A percentile compares a stretch with the other conserved stretches of the same genome.
Conservation (phyloP, 2,113 vertebrate genomes). For the Pseudopodoces humilis region DNA sequence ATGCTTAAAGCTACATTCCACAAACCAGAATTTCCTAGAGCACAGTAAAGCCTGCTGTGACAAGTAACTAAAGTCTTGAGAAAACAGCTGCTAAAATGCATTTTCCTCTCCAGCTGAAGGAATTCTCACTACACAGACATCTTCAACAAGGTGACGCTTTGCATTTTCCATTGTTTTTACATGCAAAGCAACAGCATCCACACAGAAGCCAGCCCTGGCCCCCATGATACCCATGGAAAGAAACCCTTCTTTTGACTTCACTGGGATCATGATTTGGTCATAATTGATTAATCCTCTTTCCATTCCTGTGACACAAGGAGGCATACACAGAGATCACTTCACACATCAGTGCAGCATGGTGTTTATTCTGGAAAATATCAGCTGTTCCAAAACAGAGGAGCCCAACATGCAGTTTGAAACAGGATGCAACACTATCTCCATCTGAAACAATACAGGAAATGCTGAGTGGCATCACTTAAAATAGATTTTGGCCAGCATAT, state of each 20-base stretch:
- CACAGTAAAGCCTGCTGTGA: not conserved
- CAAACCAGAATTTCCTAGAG: not conserved
- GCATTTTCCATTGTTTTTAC: not conserved
- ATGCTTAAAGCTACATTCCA: not conserved
- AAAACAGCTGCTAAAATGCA: not conserved
- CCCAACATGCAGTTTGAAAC: not conserved
- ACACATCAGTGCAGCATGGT: not conserved
- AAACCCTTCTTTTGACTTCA: not conserved
- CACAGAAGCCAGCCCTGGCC: not conserved
- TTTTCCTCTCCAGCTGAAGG: not conserved
- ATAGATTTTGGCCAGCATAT: constrained; percentile 38
- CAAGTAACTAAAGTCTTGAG: not conserved
- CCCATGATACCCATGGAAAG: not conserved
- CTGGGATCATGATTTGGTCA: not conserved
- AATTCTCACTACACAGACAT: not conserved
- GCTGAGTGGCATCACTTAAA: constrained; percentile 26
- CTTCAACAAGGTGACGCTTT: not conserved
- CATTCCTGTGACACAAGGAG: constrained; percentile 12
- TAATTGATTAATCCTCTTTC: constrained; percentile 33
- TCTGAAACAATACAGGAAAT: constrained; percentile 43
- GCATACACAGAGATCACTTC: constrained; percentile 5
- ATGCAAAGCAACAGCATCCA: not conserved
- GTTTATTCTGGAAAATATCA: constrained; percentile 32
- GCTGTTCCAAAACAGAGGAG: constrained; percentile 7
- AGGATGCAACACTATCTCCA: not conserved